These are phyloP conservation scores for Catalaphyllia jardinei DNA, from an alignment of 64 coral and sea anemone genomes.

Conservation along the genomic window DNA sequence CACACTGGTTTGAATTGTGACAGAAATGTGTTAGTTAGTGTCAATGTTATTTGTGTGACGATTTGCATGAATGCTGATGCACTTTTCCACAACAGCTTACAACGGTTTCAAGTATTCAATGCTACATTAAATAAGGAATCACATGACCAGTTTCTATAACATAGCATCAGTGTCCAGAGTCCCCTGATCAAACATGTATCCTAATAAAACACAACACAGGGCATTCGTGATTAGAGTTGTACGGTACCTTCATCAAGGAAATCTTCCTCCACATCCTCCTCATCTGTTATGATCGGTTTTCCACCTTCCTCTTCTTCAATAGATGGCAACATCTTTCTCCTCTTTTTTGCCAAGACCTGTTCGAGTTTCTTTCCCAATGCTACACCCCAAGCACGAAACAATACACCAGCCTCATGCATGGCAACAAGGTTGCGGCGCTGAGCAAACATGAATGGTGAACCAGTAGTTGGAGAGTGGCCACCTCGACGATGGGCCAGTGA, in stretches of 20 bases:
- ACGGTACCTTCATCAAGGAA: conserved; percentile 87
- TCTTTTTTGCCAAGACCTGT: conserved; percentile 64
- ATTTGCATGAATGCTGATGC: too few species aligned
- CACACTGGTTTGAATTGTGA: not conserved
- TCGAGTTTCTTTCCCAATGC: conserved; percentile 83
- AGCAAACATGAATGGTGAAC: conserved; percentile 55
- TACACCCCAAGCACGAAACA: conserved; percentile 86
- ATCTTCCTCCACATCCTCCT: conserved; percentile 79
- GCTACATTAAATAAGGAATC: too few species aligned
- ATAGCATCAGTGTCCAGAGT: too few species aligned
- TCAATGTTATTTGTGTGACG: too few species aligned
- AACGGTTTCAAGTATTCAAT: too few species aligned
- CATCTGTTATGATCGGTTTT: conserved; percentile 30
- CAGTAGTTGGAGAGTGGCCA: conserved; percentile 40
- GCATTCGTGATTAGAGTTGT: too few species aligned
- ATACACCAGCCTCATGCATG: conserved; percentile 86
- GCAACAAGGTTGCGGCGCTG: conserved; percentile 82
- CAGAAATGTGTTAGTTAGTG: not conserved
- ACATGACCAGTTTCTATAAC: too few species aligned
- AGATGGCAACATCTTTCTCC: conserved; percentile 35
- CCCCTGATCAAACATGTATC: too few species aligned
- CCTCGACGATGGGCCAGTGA: conserved; percentile 62
- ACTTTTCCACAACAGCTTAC: too few species aligned
- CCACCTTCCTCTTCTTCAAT: conserved; percentile 82
- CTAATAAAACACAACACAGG: too few species aligned